Conservation (phyloP, 2,113 vertebrate genomes). For the Cariama cristata region DNA sequence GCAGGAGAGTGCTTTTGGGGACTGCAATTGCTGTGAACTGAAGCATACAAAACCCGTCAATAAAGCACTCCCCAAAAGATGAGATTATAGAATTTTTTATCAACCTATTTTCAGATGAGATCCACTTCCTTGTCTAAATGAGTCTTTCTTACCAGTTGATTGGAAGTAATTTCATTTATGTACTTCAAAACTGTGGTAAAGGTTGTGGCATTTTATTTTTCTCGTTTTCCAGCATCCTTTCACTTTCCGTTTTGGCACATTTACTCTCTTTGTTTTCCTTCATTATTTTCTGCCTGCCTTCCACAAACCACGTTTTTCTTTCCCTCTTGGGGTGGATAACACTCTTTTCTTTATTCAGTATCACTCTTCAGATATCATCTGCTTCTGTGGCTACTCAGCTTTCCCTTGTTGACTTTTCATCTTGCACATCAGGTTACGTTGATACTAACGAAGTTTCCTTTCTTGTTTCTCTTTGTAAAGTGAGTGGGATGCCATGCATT, state of each 20-base stretch:
- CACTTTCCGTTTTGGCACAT: not conserved
- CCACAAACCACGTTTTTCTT: not conserved
- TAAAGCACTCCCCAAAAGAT: not conserved
- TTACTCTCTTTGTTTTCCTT: not conserved
- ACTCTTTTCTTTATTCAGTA: not conserved
- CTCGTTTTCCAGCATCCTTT: not conserved
- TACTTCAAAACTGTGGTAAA: not conserved
- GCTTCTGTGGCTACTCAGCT: not conserved
- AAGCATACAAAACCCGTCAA: not conserved
- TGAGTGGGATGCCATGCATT: not conserved
- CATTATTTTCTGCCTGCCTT: not conserved
- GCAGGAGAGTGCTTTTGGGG: not conserved
- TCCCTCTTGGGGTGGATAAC: not conserved
- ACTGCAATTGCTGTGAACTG: not conserved
- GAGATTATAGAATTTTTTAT: not conserved
- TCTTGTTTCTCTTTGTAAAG: not conserved
- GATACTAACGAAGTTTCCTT: not conserved
- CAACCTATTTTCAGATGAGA: not conserved
- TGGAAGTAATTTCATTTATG: not conserved
- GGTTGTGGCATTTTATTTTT: not conserved
- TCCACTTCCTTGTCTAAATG: not conserved
- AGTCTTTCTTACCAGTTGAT: not conserved
- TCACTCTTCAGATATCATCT: not conserved
- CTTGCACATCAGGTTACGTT: not conserved
- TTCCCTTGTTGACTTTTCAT: not conserved